Evolutionary conservation across 2,797 vertebrate genomes (phyloP), one percentile per base, ranked within the genome.

Genomic region (Arctocebus calabarensis): DNA sequence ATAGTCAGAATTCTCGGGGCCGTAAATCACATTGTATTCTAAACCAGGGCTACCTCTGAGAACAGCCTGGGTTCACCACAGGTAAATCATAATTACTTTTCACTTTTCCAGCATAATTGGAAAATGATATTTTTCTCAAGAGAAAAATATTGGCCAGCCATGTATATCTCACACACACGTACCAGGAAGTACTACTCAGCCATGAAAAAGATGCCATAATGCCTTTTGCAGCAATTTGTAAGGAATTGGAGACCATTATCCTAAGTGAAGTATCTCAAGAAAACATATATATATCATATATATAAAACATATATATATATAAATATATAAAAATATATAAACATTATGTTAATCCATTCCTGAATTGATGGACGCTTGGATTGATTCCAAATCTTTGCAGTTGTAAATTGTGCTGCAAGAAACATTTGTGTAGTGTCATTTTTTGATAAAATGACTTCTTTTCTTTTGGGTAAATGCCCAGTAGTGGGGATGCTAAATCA

Each of bases 61-160:
- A 90, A 45, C 27, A 0, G 16, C 82, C 34, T 45, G 34, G 40
- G 22, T 52, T 66, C 70, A 34, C 25, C 5, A 45, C 10, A 2
- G 22, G 3, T 34, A 2, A 52, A 71, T 55, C 57, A 43, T 3
- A 85, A 52, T 75, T 52, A n/a, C 29, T 82, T 87, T 89, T 90
- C 40, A 86, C 70, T 91, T 74, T 95, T 94, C 48, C 32, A 78
- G 25, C 12, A 70, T 85, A 64, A 71, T 82, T 82, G 14, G 25
- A 82, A 95, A 95, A 87, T 87, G 6, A 64, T 3, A 64, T 86
- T 91, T 96, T 96, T 73, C 73, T 90, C 48, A 74, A 93, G 7
- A 8, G 9, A 66, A 84, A 86, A 79, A 82, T 74, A 25, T 48
- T 48, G 48, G 48, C 48, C 13, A 3, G 48, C 13, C 48, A 48